A percentile compares a stretch with the other conserved stretches of the same genome.
Evolutionary conservation across 1,140 invertebrate species (phyloP).

Genomic region (Bombus vancouverensis): DNA sequence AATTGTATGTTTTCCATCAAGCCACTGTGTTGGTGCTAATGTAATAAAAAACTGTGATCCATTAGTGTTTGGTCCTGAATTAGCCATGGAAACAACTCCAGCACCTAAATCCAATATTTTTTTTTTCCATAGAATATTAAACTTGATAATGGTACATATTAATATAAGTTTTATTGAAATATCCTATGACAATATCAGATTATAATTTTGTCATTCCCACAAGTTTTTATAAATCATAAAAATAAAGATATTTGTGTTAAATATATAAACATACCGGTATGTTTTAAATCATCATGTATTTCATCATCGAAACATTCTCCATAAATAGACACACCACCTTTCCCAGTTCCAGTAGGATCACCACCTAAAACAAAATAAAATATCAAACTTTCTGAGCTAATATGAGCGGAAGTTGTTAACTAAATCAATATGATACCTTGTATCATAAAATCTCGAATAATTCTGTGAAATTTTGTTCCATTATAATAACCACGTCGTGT

Average conservation of each 20-base stretch:
- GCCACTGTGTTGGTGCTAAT: constrained; percentile 97
- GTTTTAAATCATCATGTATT: constrained; percentile 96
- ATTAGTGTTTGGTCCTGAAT: constrained; percentile 97
- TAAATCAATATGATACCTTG: constrained; percentile 84
- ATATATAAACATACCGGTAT: constrained; percentile 88
- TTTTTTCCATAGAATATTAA: not conserved
- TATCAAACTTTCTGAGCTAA: too few relatives aligned
- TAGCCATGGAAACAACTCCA: constrained; percentile 93
- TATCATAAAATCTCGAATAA: constrained; percentile 99
- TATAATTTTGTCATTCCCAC: not conserved
- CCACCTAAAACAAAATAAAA: constrained; percentile 82
- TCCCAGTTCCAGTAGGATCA: constrained; percentile 97
- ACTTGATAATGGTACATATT: not conserved
- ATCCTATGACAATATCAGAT: not conserved
- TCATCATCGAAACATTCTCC: constrained; percentile 97
- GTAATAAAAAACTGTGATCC: constrained; percentile 99
- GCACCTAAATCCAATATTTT: constrained; percentile 84
- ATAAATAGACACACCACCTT: constrained; percentile 98
- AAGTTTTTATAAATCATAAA: not conserved
- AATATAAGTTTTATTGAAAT: not conserved
- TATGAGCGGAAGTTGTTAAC: too few relatives aligned
- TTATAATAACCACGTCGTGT: constrained; percentile 97
- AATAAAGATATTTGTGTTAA: not conserved
- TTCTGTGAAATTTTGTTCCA: constrained; percentile 97
- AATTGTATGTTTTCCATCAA: constrained; percentile 98